These are phyloP conservation scores for Drosophila affinis DNA, from an alignment of 2,888 invertebrate species.

Conservation along the genomic window DNA sequence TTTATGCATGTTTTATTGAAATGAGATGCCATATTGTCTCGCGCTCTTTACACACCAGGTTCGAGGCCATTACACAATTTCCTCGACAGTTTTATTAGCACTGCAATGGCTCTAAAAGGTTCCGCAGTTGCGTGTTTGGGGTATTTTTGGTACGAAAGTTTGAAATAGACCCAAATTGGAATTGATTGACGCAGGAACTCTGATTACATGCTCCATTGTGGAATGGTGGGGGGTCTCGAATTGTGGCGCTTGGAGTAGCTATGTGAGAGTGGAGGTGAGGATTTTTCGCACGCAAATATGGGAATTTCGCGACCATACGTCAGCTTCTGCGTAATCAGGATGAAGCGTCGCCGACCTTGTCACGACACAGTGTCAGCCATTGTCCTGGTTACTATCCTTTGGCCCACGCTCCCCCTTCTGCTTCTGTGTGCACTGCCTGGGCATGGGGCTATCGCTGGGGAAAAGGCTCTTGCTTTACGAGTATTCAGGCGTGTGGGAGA, in stretches of 20 bases:
- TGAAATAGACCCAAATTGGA: slow-evolving; percentile 35
- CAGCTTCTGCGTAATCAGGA: slow-evolving; percentile 22
- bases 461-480: background rate
- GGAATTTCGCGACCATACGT: slow-evolving; percentile 44
- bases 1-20: slow-evolving; percentile 18
- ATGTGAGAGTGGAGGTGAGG: background rate
- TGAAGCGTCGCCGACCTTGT: slow-evolving; percentile 49
- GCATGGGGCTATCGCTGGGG: slow-evolving; percentile 12
- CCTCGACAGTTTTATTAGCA: slow-evolving; percentile 13
- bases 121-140: slow-evolving; percentile 20
- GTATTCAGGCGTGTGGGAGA: background rate
- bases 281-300: slow-evolving; percentile 28
- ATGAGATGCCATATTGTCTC: slow-evolving; percentile 15
- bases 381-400: slow-evolving; percentile 48
- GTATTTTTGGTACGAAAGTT: slow-evolving; percentile 38
- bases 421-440: slow-evolving; percentile 10
- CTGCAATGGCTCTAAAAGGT: slow-evolving; percentile 9
- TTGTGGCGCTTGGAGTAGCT: background rate
- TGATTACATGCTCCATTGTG: slow-evolving; percentile 38
- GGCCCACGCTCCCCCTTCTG: background rate
- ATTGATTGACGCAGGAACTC: slow-evolving; percentile 13
- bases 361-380: slow-evolving; percentile 34
- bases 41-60: background rate
- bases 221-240: background rate
- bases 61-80: background rate